Percentiles rank a stretch among this genome's conserved stretches.
Conservation (phyloP, 2,113 vertebrate genomes). For the Solea solea region DNA sequence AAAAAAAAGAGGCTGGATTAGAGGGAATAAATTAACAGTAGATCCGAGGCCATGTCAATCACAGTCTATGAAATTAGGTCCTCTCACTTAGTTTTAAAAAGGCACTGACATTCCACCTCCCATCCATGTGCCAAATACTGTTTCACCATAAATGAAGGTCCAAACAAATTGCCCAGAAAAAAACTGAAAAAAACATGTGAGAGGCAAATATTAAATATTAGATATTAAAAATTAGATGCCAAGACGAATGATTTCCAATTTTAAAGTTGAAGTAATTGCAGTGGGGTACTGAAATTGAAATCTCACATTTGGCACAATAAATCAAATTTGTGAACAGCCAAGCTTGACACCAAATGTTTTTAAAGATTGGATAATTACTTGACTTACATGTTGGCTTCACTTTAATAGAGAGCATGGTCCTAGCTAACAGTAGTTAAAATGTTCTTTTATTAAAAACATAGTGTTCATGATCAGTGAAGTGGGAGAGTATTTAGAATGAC, state of each 20-base stretch:
- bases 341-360: constrained; percentile 41
- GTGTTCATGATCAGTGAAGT: constrained; percentile 25
- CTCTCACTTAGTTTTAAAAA: constrained; percentile 57
- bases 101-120: constrained; percentile 29
- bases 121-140: constrained; percentile 37
- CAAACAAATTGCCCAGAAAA: constrained; percentile 25
- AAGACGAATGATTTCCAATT: constrained; percentile 44
- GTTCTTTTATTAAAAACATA: constrained; percentile 29
- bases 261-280: constrained; percentile 45
- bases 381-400: constrained; percentile 34
- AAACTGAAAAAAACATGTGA: constrained; percentile 5
- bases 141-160: constrained; percentile 52
- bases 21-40: constrained; percentile 64
- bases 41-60: constrained; percentile 59
- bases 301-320: constrained; percentile 57
- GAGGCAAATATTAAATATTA: constrained; percentile 11
- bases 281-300: constrained; percentile 43
- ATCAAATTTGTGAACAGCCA: constrained; percentile 55
- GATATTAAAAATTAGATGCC: constrained; percentile 42
- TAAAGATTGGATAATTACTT: constrained; percentile 52
- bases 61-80: constrained; percentile 67
- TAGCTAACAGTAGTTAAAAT: constrained; percentile 38
- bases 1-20: constrained; percentile 41
- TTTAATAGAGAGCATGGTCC: constrained; percentile 40
- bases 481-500: constrained; percentile 10